Evolutionary conservation across 1,140 invertebrate species (phyloP).

Genomic region (Drosophila virilis): DNA sequence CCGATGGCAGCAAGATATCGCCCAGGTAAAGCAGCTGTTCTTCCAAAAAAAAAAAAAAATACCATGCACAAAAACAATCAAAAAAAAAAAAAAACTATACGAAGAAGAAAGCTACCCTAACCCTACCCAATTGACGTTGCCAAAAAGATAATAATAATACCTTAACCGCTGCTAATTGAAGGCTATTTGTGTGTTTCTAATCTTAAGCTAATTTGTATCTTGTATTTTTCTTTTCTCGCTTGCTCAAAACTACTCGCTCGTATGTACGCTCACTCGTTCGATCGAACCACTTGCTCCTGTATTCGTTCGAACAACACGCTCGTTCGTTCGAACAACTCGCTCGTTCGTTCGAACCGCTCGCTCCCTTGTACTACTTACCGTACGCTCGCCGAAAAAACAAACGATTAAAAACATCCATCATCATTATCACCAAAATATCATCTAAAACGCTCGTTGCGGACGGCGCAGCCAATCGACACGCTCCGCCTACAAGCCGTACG

Average conservation of each 20-base stretch:
- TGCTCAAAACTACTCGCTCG: constrained; percentile 32
- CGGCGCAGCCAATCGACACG: constrained; percentile 87
- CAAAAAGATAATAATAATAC: constrained; percentile 13
- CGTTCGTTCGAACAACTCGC: constrained; percentile 6
- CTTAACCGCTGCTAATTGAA: constrained; percentile 29
- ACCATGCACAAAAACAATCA: background rate
- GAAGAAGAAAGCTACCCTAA: constrained; percentile 3
- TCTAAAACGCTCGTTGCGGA: background rate
- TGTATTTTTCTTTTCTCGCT: constrained; percentile 71
- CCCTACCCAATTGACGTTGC: constrained; percentile 37
- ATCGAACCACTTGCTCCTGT: constrained; percentile 3
- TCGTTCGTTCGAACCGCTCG: constrained; percentile 1
- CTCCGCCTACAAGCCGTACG: constrained; percentile 88
- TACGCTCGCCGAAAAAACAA: constrained; percentile 24
- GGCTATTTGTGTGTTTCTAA: constrained; percentile 60
- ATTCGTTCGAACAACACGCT: constrained; percentile 1
- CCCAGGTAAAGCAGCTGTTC: constrained; percentile 86
- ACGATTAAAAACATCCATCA: constrained; percentile 26
- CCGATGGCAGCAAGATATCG: constrained; percentile 87
- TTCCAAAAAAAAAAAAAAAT: too few species aligned
- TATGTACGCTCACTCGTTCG: constrained; percentile 21
- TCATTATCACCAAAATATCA: constrained; percentile 38
- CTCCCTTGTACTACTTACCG: constrained; percentile 14
- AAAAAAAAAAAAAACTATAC: background rate
- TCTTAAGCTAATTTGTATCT: constrained; percentile 50